Conservation (phyloP, 2,797 vertebrate genomes). For the Typhlichthys eigenmanni region DNA sequence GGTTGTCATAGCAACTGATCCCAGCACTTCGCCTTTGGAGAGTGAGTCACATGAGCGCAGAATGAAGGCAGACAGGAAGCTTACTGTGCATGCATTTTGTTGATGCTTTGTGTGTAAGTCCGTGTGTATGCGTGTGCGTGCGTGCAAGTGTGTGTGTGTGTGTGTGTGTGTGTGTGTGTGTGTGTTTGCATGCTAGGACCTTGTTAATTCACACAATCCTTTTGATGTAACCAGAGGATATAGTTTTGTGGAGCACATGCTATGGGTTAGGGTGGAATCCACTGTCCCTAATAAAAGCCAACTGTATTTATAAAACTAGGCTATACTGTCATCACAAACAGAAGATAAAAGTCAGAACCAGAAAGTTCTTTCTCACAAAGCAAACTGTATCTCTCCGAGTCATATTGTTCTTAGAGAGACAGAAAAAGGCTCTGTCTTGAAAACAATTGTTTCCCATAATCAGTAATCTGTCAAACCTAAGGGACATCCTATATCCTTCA, state of each 20-base stretch:
- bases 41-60: slow-evolving; percentile 81
- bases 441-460: not conserved
- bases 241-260: not conserved
- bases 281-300: slow-evolving; percentile 2
- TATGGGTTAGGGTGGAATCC: slow-evolving; percentile 5
- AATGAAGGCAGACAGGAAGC: slow-evolving; percentile 67
- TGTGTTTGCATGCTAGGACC: slow-evolving; percentile 3
- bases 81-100: slow-evolving; percentile 55
- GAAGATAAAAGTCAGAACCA: not conserved
- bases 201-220: slow-evolving; percentile 18
- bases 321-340: not conserved
- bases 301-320: no score
- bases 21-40: slow-evolving; percentile 75
- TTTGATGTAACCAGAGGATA: slow-evolving; percentile 22
- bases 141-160: not conserved
- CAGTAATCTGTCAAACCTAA: slow-evolving; percentile 15
- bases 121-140: slow-evolving; percentile 5
- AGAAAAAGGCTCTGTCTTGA: not conserved
- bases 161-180: slow-evolving; percentile 6
- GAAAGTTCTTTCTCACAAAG: not conserved
- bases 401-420: not conserved
- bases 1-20: slow-evolving; percentile 83
- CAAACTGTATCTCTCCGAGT: not conserved
- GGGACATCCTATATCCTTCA: slow-evolving; percentile 2
- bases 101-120: slow-evolving; percentile 17